These are phyloP conservation scores for Nettapus auritus DNA, from an alignment of 2,113 vertebrate species.

Conservation along the genomic window DNA sequence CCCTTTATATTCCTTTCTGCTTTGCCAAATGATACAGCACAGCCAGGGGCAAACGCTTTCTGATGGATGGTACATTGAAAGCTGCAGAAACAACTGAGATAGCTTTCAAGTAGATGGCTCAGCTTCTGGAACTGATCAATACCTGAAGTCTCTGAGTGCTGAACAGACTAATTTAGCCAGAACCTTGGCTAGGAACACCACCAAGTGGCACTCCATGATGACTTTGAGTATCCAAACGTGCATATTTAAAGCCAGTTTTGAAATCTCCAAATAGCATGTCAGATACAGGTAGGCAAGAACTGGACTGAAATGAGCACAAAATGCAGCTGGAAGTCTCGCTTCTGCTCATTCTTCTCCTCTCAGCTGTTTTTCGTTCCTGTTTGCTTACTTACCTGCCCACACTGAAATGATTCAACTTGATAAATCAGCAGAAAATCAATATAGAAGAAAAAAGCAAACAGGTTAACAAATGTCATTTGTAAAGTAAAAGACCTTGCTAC, in stretches of 20 bases:
- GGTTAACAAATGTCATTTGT: neutral
- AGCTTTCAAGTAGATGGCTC: neutral
- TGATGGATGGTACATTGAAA: neutral
- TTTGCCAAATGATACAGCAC: neutral
- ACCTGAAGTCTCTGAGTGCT: neutral
- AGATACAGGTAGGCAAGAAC: neutral
- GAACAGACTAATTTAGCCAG: neutral
- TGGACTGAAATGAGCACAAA: neutral
- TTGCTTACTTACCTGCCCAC: neutral
- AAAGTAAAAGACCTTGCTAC: neutral
- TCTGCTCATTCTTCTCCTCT: neutral
- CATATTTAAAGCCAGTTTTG: neutral
- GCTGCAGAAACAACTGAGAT: neutral
- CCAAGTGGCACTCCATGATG: neutral
- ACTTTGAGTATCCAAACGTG: neutral
- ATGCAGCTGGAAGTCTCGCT: neutral
- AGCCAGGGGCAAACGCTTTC: neutral
- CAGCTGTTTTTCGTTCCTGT: neutral
- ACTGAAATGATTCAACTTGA: neutral
- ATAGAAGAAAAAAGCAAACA: neutral
- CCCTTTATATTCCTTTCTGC: neutral
- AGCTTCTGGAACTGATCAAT: neutral
- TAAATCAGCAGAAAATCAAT: constrained; percentile 25
- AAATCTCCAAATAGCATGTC: neutral
- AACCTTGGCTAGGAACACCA: neutral